A percentile compares a stretch with the other conserved stretches of the same genome.
phyloP scores from a whole-genome alignment of 2,113 vertebrate species.

The Orientallactaga bullata region DNA sequence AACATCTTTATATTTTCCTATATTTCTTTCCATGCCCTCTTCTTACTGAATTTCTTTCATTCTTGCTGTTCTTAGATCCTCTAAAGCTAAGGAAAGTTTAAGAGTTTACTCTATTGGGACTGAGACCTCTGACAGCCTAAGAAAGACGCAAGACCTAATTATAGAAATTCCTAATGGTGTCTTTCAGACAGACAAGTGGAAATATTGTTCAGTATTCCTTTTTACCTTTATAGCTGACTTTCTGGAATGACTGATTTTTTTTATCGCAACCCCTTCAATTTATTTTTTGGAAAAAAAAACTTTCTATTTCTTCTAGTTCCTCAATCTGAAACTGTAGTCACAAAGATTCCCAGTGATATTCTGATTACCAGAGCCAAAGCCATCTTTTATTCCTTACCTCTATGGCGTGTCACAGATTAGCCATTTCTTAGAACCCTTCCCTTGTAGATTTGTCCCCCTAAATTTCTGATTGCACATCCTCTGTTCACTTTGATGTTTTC shows the following conservation, averaged over 20 bases:
- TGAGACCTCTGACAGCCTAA: not conserved
- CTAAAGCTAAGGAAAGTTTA: constrained; percentile 25
- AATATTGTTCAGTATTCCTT: constrained; percentile 4
- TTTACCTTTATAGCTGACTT: not conserved
- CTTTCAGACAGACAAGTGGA: not conserved
- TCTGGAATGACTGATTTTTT: constrained; percentile 16
- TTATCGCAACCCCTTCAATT: not conserved
- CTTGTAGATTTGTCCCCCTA: constrained; percentile 65
- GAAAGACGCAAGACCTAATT: not conserved
- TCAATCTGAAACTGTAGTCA: constrained; percentile 23
- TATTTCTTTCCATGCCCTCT: not conserved
- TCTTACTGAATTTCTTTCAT: constrained; percentile 14
- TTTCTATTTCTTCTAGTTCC: not conserved
- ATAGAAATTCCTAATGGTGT: not conserved
- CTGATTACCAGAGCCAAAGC: constrained; percentile 55
- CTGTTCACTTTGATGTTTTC: constrained; percentile 68
- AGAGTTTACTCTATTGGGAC: not conserved
- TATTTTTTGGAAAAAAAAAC: not conserved
- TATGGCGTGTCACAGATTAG: constrained; percentile 53
- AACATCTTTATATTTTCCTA: not conserved
- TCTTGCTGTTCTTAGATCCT: not conserved
- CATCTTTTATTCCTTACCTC: constrained; percentile 66
- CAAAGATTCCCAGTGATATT: constrained; percentile 67
- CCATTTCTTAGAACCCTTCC: constrained; percentile 60
- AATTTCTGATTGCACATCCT: constrained; percentile 58